Conservation (phyloP, 2,888 invertebrate species). For the Celastrina argiolus region DNA sequence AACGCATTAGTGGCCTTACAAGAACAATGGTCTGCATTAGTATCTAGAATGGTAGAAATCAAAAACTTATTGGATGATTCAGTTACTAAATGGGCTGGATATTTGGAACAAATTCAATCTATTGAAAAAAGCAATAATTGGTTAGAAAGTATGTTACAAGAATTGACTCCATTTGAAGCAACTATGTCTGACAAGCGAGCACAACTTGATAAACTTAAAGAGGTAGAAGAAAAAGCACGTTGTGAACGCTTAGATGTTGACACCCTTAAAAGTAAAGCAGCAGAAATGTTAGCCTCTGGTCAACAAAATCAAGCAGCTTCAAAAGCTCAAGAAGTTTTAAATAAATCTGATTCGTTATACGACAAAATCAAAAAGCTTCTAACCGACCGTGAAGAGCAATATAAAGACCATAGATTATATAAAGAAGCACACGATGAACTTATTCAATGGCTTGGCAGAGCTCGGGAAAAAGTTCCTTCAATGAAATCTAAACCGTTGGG, state of each 20-base stretch:
- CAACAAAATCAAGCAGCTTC: slow-evolving; percentile 90
- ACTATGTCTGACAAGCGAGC: slow-evolving; percentile 91
- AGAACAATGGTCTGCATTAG: slow-evolving; percentile 92
- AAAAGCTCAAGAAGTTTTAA: slow-evolving; percentile 90
- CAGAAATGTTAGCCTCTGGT: slow-evolving; percentile 90
- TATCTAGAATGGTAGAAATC: slow-evolving; percentile 93
- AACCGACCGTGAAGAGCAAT: slow-evolving; percentile 89
- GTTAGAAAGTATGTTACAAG: slow-evolving; percentile 85
- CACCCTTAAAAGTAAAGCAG: slow-evolving; percentile 87
- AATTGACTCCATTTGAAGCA: slow-evolving; percentile 85
- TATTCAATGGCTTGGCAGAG: slow-evolving; percentile 90
- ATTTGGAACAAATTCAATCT: slow-evolving; percentile 91
- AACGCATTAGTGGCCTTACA: slow-evolving; percentile 89
- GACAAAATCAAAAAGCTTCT: slow-evolving; percentile 87
- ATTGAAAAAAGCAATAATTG: slow-evolving; percentile 89
- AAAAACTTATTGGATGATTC: slow-evolving; percentile 92
- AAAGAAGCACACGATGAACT: slow-evolving; percentile 95
- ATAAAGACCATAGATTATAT: slow-evolving; percentile 91
- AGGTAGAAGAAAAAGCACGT: slow-evolving; percentile 90
- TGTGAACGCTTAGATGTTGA: slow-evolving; percentile 95
- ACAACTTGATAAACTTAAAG: slow-evolving; percentile 90
- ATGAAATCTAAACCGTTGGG: slow-evolving; percentile 89
- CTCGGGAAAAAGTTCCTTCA: slow-evolving; percentile 92
- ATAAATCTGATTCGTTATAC: slow-evolving; percentile 88
- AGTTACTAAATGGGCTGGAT: slow-evolving; percentile 93